phyloP scores from a whole-genome alignment of 53 echinoderm and acorn worm species.

The Paracentrotus lividus region DNA sequence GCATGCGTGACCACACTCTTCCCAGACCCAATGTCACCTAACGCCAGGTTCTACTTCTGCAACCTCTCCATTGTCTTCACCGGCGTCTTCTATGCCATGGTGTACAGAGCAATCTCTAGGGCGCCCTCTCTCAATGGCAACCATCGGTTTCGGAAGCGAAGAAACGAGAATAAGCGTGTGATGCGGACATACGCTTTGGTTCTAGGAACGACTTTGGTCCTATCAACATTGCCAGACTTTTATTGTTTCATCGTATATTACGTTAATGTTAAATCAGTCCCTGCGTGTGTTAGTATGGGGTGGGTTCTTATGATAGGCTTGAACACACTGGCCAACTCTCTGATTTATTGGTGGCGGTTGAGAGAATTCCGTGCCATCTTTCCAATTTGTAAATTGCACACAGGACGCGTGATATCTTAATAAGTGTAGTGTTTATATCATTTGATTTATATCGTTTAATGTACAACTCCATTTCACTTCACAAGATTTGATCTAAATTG shows the following conservation, averaged over 20 bases:
- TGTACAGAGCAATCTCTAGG: not conserved
- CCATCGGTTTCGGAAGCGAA: not conserved
- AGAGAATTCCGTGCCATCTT: conserved; percentile 8
- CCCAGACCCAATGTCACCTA: not conserved
- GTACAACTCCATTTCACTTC: no score
- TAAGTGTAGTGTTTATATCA: not conserved
- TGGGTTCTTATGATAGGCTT: not conserved
- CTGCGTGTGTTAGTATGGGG: not conserved
- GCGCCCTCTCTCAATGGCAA: not conserved
- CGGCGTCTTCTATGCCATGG: not conserved
- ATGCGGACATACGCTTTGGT: not conserved
- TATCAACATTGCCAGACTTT: not conserved
- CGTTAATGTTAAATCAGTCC: not conserved
- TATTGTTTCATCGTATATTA: not conserved
- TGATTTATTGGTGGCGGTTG: conserved; percentile 18
- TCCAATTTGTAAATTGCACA: not conserved
- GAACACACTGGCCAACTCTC: not conserved
- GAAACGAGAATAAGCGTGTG: not conserved
- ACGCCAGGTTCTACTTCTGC: not conserved
- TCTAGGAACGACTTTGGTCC: not conserved
- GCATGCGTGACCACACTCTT: not conserved
- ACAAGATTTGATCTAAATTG: no score
- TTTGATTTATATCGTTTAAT: no score
- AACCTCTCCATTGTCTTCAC: not conserved
- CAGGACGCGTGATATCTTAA: not conserved